Evolutionary conservation across 1,140 invertebrate species (phyloP), one percentile per base, ranked within the genome.

Genomic region (Pantala flavescens): DNA sequence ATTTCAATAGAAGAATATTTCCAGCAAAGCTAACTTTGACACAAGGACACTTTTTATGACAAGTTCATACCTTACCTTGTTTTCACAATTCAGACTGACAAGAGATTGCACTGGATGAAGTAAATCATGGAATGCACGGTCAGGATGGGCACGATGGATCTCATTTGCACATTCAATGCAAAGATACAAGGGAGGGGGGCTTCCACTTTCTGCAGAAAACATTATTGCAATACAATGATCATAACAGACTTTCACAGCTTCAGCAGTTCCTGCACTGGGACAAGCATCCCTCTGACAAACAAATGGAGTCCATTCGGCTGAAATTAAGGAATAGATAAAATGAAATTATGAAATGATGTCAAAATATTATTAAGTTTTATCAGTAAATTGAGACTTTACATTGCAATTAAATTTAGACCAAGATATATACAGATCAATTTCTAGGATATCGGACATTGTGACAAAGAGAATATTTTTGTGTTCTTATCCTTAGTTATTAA

Each of bases 111-210:
- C 95, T 0, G 96, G 97, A 83, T 96, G 93, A 72, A 98, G 85
- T 78, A 98, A 92, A 82, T 97, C 95, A 79, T 93, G 90, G 81
- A 93, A 94, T 79, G 95, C 88, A 81, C 95, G 91, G 82, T 94
- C 91, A 16, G 88, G 90, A 83, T 90, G 91, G 81, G 90, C 91
- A 49, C 91, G 87, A 80, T 90, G 91, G 77, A 98, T 92, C 82
- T 95, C 90, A 81, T 97, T 96, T 43, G 94, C 93, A 84, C 98
- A 99, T 81, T 97, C 96, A 78, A 97, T 94, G 81, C 98, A 99
- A 0, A 99, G 86, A 81, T 97, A 97, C 7, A 99, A 85, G 0
- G 97, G 97, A 14, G 97, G 97, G 0, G 97, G 94, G 74, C 89
- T 93, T 84, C 90, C 94, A 75, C 89, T 93, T 84, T 90, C 94